A percentile compares a stretch with the other conserved stretches of the same genome.
These are phyloP conservation scores for Notiomystis cincta DNA, from an alignment of 2,113 vertebrate species.

Conservation along the genomic window DNA sequence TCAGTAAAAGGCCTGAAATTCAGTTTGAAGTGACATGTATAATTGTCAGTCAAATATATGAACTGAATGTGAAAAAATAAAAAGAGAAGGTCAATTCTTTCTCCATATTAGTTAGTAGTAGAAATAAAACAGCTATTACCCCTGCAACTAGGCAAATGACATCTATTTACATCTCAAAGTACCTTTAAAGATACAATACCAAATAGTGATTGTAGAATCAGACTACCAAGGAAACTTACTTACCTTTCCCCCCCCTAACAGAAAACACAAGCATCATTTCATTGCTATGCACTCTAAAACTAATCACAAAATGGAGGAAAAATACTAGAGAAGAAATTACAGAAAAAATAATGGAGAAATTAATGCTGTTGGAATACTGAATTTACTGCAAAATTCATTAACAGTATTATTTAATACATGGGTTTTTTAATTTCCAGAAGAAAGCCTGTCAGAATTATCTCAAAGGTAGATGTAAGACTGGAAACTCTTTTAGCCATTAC, in stretches of 20 bases:
- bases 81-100: neutral
- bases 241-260: neutral
- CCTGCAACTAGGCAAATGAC: neutral
- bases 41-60: neutral
- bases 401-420: neutral
- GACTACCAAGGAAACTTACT: neutral
- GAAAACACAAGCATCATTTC: neutral
- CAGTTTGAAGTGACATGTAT: neutral
- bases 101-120: neutral
- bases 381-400: neutral
- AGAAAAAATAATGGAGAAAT: neutral
- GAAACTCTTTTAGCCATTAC: neutral
- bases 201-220: neutral
- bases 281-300: neutral
- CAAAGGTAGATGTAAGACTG: neutral
- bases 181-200: neutral
- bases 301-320: neutral
- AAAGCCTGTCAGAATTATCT: neutral
- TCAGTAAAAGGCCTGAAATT: neutral
- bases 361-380: neutral
- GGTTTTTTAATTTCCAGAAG: neutral
- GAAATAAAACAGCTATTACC: neutral
- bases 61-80: neutral
- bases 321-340: neutral
- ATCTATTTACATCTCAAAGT: neutral